A percentile compares a stretch with the other conserved stretches of the same genome.
Evolutionary conservation across 2,797 vertebrate genomes (phyloP).

Genomic region (Sphenopsis melanotis): DNA sequence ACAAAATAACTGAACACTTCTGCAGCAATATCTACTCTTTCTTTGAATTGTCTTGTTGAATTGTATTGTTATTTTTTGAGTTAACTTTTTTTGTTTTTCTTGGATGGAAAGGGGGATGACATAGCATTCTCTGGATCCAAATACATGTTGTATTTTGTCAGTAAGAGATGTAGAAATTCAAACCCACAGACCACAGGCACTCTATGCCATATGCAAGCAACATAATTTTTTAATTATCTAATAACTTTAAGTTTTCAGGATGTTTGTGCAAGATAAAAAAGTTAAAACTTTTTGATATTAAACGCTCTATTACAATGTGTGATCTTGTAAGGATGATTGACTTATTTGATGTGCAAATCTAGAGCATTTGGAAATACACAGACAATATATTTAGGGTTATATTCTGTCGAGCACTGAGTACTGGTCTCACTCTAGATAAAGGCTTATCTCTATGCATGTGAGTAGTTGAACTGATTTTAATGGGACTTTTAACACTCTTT

Average conservation of each 20-base stretch:
- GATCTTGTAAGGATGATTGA: slow-evolving; percentile 12
- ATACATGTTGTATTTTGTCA: not conserved
- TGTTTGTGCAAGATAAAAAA: slow-evolving; percentile 18
- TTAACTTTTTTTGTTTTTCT: not conserved
- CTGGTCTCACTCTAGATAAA: not conserved
- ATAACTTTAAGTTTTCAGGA: slow-evolving; percentile 50
- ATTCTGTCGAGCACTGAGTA: not conserved
- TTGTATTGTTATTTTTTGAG: not conserved
- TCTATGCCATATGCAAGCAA: not conserved
- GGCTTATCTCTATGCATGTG: not conserved
- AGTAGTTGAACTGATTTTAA: not conserved
- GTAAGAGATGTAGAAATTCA: not conserved
- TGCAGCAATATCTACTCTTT: not conserved
- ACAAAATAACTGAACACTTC: not conserved
- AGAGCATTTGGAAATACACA: not conserved
- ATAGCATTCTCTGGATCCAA: not conserved
- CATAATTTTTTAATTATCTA: slow-evolving; percentile 8
- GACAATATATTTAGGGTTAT: not conserved
- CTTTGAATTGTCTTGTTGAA: slow-evolving; percentile 13
- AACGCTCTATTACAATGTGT: slow-evolving; percentile 15
- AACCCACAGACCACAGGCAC: not conserved
- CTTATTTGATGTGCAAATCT: slow-evolving; percentile 14
- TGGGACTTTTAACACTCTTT: not conserved
- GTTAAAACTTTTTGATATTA: not conserved
- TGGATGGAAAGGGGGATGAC: not conserved